These are phyloP conservation scores for Pangasius krempfi DNA, from an alignment of 2,797 vertebrate genomes.

Conservation along the genomic window DNA sequence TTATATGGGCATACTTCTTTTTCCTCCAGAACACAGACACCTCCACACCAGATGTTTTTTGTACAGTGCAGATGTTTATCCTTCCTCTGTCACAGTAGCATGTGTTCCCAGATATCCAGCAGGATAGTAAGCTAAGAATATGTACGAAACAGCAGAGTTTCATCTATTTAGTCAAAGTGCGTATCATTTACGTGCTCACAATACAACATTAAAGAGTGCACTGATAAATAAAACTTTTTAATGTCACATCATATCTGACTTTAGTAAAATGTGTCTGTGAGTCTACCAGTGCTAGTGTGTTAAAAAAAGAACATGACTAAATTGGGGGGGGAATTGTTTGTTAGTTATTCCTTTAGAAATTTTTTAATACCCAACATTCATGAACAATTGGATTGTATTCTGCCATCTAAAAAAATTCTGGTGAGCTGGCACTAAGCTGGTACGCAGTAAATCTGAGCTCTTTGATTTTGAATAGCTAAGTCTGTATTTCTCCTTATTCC, in stretches of 20 bases:
- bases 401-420: neutral
- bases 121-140: constrained; percentile 25
- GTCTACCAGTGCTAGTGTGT: neutral
- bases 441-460: neutral
- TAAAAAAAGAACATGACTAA: neutral
- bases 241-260: neutral
- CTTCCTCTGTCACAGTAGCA: constrained; percentile 46
- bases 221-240: neutral
- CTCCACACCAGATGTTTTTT: constrained; percentile 58
- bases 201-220: neutral
- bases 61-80: constrained; percentile 53
- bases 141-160: constrained; percentile 29
- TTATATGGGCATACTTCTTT: constrained; percentile 48
- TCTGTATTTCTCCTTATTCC: constrained; percentile 17
- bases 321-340: neutral
- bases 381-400: neutral
- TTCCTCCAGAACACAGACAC: constrained; percentile 46
- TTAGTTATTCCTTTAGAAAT: neutral
- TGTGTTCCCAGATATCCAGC: constrained; percentile 38
- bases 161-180: constrained; percentile 1
- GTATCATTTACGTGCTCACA: neutral
- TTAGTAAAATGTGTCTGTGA: neutral
- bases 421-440: neutral
- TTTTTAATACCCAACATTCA: neutral
- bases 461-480: neutral